Evolutionary conservation across 2,888 invertebrate genomes (phyloP).

Genomic region (Lasioglossum vierecki): DNA sequence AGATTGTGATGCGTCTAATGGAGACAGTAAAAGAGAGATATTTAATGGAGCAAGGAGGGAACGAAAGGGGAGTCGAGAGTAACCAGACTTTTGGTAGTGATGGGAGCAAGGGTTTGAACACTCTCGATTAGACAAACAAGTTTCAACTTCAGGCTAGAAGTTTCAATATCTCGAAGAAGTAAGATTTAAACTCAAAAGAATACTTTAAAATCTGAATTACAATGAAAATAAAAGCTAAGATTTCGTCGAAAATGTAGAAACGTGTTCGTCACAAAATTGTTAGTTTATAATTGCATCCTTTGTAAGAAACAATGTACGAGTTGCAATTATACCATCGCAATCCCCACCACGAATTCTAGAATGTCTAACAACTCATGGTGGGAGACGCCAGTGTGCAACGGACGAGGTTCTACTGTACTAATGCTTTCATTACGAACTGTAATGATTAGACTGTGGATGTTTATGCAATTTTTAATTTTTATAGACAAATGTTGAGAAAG

Average conservation of each 20-base stretch:
- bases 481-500: too few relatives aligned
- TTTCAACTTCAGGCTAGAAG: neutral
- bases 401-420: neutral
- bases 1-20: constrained; percentile 41
- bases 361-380: neutral
- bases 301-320: too few relatives aligned
- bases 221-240: neutral
- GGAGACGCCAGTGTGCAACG: neutral
- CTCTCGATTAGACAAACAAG: neutral
- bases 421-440: neutral
- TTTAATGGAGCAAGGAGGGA: constrained; percentile 44
- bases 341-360: neutral
- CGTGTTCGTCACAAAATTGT: neutral
- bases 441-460: neutral
- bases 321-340: neutral
- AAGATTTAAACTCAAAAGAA: neutral
- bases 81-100: constrained; percentile 15
- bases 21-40: constrained; percentile 35
- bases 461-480: too few relatives aligned
- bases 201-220: neutral
- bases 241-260: neutral
- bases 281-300: too few relatives aligned
- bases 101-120: constrained; percentile 11
- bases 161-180: neutral
- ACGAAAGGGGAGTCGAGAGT: constrained; percentile 26